A percentile compares a stretch with the other conserved stretches of the same genome.
Evolutionary conservation across 1,140 invertebrate species (phyloP).

Genomic region (Drosophila seguyi): DNA sequence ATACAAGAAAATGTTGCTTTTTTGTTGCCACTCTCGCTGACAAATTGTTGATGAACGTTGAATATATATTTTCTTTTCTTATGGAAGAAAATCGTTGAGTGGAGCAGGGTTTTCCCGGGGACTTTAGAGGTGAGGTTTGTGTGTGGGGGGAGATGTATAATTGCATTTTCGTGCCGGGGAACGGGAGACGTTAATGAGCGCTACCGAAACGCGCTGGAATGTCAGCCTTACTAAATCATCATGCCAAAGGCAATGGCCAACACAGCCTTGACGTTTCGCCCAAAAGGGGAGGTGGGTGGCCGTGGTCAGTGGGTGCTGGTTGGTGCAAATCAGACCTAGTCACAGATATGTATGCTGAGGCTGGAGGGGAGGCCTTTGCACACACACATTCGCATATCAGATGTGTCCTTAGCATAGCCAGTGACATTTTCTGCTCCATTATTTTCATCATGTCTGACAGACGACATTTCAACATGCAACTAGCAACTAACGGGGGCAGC

Average conservation of each 20-base stretch:
- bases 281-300: constrained; percentile 3
- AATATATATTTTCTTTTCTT: constrained; percentile 59
- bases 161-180: constrained; percentile 48
- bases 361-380: constrained; percentile 21
- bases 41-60: constrained; percentile 82
- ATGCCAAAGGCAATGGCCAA: constrained; percentile 58
- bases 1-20: constrained; percentile 45
- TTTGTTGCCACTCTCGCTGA: constrained; percentile 62
- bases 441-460: constrained; percentile 84
- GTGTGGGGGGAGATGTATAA: constrained; percentile 10
- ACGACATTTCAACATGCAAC: constrained; percentile 82
- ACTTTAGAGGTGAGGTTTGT: neutral
- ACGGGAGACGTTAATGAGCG: constrained; percentile 67
- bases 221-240: constrained; percentile 79
- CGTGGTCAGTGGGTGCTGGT: neutral
- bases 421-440: constrained; percentile 84
- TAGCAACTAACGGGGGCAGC: constrained; percentile 55
- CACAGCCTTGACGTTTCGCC: constrained; percentile 57
- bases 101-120: neutral
- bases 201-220: constrained; percentile 61
- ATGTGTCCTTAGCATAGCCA: constrained; percentile 66
- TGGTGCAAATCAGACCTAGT: constrained; percentile 10
- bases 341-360: constrained; percentile 30
- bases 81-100: neutral
- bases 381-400: constrained; percentile 31